Percentiles rank a stretch among this genome's conserved stretches.
Evolutionary conservation across 2,888 invertebrate genomes (phyloP).

Genomic region (Zaprionus bogoriensis): DNA sequence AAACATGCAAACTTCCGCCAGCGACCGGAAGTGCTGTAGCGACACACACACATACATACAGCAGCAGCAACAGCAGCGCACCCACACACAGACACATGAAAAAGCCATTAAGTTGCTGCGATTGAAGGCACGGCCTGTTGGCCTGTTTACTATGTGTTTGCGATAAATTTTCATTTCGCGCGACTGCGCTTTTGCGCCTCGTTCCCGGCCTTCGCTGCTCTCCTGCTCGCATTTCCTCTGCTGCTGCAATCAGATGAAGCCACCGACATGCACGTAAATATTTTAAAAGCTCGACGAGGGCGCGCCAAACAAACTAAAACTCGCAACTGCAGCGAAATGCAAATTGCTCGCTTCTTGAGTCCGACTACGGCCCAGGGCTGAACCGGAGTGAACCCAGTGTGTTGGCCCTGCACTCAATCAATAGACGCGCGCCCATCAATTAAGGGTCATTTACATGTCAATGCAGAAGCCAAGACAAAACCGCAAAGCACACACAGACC

Average conservation of each 20-base stretch:
- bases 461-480: constrained; percentile 46
- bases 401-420: constrained; percentile 61
- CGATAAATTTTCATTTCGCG: constrained; percentile 74
- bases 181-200: constrained; percentile 59
- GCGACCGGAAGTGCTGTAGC: constrained; percentile 57
- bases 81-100: constrained; percentile 47
- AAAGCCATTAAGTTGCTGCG: constrained; percentile 63
- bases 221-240: too few relatives aligned
- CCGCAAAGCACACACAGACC: constrained; percentile 24
- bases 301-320: not conserved
- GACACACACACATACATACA: constrained; percentile 39
- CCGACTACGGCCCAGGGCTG: constrained; percentile 33
- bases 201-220: not conserved
- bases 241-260: constrained; percentile 63
- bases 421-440: constrained; percentile 66
- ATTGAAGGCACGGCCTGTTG: constrained; percentile 28
- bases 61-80: constrained; percentile 26
- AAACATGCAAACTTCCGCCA: constrained; percentile 73
- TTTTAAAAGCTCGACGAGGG: constrained; percentile 53
- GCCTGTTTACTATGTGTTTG: constrained; percentile 51
- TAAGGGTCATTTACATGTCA: constrained; percentile 77
- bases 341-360: constrained; percentile 39
- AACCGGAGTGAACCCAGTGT: too few relatives aligned
- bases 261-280: constrained; percentile 65
- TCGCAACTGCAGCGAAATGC: constrained; percentile 48